Base-by-base conservation (phyloP, 2,888 invertebrate genomes). In the Cheilosia variabilis region DNA sequence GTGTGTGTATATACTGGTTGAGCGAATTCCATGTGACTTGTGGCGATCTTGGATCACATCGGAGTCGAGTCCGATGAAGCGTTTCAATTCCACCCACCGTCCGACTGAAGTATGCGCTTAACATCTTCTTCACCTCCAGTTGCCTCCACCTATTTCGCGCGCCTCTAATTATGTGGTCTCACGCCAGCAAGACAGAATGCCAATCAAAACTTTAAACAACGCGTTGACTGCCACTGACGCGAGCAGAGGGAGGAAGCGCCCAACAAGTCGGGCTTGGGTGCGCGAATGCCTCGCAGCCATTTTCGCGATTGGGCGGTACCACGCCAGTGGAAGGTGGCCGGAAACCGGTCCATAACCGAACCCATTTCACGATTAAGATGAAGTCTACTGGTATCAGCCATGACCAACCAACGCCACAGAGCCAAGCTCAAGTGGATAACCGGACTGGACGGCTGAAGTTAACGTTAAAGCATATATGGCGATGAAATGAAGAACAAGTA, bases 241-340 rank as follows among this genome's bases (percentile, higher is more conserved):
- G 17, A 37, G 37, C 31, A 9, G 65, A 69, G 15, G 78, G 69
- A 66, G 75, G 62, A 60, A 84, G 71, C 60, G 17, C 58, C 69
- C 10, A 24, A 19, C 75, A 71, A 81, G 76, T 73, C 80, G 55
- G 24, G 66, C 63, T 76, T 81, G 57, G 66, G 53, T 60, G 62
- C 57, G 66, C 57, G 66, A 86, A 72, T 87, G 82, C 82, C 87
- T 78, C 65, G 87, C 82, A 87, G 87, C 87, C 87, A 87, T 82
- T 87, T 87, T 78, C 72, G 78, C 82, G 78, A 73, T 78, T 82
- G 87, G 87, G 87, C 82, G 87, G 82, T 73, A 55, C 86, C 57
- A 72, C 31, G 15, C 50, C 37, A 37, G 34, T 66, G 47, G 55
- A 80, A 71, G 69, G 66, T 73, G 68, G 50, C 68, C 69, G 17